Evolutionary conservation across 2,113 vertebrate genomes (phyloP).

Genomic region (Gallinago undulata): DNA sequence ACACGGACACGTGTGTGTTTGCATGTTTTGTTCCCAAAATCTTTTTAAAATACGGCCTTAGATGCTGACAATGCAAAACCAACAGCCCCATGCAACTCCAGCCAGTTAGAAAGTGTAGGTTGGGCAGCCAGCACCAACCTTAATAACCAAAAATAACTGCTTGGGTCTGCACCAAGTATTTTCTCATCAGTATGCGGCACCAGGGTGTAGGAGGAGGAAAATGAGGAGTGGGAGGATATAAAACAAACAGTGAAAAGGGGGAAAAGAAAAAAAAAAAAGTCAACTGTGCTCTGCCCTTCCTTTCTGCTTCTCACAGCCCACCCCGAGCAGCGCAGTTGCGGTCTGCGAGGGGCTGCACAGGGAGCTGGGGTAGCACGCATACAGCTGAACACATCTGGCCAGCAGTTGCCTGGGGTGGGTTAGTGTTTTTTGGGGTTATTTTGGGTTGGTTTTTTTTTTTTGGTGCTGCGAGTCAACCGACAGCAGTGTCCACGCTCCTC

Average conservation of each 20-base stretch:
- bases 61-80: not conserved
- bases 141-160: slow-evolving; percentile 38
- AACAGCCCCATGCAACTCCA: not conserved
- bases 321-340: not conserved
- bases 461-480: not conserved
- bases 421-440: no score
- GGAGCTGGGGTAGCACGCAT: not conserved
- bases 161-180: slow-evolving; percentile 26
- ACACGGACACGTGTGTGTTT: not conserved
- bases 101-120: not conserved
- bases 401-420: slow-evolving; percentile 13
- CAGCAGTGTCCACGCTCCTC: not conserved
- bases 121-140: slow-evolving; percentile 3
- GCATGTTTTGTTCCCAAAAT: not conserved
- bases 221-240: slow-evolving; percentile 50
- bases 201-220: slow-evolving; percentile 25
- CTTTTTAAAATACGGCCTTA: not conserved
- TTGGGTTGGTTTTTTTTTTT: not conserved
- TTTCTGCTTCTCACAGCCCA: slow-evolving; percentile 35
- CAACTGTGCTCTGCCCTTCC: not conserved
- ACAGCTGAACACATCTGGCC: slow-evolving; percentile 22
- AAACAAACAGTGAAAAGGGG: slow-evolving; percentile 47
- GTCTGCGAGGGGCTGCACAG: not conserved
- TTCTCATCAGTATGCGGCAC: slow-evolving; percentile 42
- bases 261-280: not conserved